These are phyloP conservation scores for Melieria omissa DNA, from an alignment of 2,888 invertebrate species.

Conservation along the genomic window DNA sequence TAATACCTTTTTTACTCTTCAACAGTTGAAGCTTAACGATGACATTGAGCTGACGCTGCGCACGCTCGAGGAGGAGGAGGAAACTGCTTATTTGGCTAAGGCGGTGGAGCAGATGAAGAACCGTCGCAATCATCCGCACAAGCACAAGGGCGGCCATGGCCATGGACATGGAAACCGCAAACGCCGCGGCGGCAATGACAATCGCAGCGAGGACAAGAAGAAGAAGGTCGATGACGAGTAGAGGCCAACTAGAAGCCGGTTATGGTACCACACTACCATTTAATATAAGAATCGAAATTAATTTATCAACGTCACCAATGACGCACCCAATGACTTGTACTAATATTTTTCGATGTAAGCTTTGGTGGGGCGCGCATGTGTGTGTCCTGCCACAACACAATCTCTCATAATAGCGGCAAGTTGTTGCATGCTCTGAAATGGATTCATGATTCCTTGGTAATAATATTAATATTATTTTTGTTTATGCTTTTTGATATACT, in stretches of 20 bases:
- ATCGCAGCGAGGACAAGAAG: conserved; percentile 54
- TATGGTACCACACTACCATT: too few species aligned
- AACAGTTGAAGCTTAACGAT: conserved; percentile 63
- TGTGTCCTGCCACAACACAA: too few species aligned
- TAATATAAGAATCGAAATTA: too few species aligned
- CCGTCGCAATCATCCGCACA: conserved; percentile 68
- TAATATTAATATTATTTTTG: too few species aligned
- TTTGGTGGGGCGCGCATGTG: too few species aligned
- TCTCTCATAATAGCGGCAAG: too few species aligned
- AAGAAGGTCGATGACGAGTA: conserved; percentile 24
- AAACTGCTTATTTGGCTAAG: conserved; percentile 74
- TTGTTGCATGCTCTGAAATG: too few species aligned
- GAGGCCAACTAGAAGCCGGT: neutral
- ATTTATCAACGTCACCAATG: too few species aligned
- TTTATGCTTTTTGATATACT: too few species aligned
- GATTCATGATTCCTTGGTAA: too few species aligned
- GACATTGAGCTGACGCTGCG: conserved; percentile 70
- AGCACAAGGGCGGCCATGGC: conserved; percentile 53
- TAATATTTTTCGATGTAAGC: too few species aligned
- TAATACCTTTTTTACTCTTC: conserved; percentile 2
- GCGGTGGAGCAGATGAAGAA: conserved; percentile 73
- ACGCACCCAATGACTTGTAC: too few species aligned
- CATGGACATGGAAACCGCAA: conserved; percentile 57
- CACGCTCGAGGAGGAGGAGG: conserved; percentile 78
- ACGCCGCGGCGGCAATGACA: conserved; percentile 58